Percentiles rank a stretch among this genome's conserved stretches.
phyloP scores from a whole-genome alignment of 2,113 vertebrate species.

The Cyanoramphus novaezelandiae region DNA sequence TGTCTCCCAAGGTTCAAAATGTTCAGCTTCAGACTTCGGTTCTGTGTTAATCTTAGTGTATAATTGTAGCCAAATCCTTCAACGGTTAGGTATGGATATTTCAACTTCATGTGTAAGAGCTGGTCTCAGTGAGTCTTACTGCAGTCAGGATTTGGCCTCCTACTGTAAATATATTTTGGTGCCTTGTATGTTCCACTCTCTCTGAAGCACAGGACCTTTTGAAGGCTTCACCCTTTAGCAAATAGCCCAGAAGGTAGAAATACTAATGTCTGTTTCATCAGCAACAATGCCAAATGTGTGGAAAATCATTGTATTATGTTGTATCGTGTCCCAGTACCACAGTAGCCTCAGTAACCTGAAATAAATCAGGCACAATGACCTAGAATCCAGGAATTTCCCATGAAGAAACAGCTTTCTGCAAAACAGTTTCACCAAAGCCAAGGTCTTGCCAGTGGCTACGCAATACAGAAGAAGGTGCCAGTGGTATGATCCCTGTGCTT shows the following conservation, averaged over 20 bases:
- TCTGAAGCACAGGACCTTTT: not conserved
- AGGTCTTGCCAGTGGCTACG: not conserved
- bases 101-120: not conserved
- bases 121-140: not conserved
- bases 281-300: not conserved
- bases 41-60: not conserved
- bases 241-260: not conserved
- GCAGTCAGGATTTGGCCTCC: not conserved
- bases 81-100: not conserved
- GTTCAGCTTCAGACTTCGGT: not conserved
- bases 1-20: not conserved
- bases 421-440: not conserved
- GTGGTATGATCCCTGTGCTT: fast-evolving
- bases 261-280: not conserved
- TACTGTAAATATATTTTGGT: not conserved
- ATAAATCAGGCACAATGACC: not conserved
- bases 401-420: not conserved
- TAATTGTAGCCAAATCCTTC: not conserved
- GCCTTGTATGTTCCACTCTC: not conserved
- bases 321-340: not conserved
- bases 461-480: not conserved
- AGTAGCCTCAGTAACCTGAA: not conserved
- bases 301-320: not conserved
- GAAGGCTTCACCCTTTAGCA: not conserved
- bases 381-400: not conserved